Base-by-base conservation (phyloP, 1,140 invertebrate species). In the Monochamus saltuarius region DNA sequence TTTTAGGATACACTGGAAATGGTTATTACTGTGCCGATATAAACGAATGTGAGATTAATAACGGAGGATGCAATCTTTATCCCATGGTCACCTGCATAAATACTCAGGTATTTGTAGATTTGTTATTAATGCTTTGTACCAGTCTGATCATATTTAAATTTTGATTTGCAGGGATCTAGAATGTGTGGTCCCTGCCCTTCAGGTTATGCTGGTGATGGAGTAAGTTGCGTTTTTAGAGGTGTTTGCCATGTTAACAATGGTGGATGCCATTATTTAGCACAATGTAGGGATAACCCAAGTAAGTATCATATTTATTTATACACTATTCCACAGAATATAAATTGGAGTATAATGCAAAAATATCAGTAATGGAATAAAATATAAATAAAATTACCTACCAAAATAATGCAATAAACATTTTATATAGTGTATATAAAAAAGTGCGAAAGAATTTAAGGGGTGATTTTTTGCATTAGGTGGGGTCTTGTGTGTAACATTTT, bases 81-180 rank as follows among this genome's bases (percentile, higher is more conserved):
- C 94, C 94, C 0, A 76, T 54, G 55, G 95, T 97, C 0, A 79
- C 88, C 55, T 98, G 95, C 74, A 84, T 90, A 22, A 97, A 97
- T 72, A 91, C 87, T 3, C 79, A 85, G 58, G 95, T 87, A 80
- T n/a, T n/a, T n/a, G n/a, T n/a, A n/a, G n/a, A n/a, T n/a, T n/a
- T n/a, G n/a, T n/a, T n/a, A n/a, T n/a, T n/a, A n/a, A n/a, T n/a
- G n/a, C n/a, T n/a, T n/a, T n/a, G n/a, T n/a, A n/a, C n/a, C n/a
- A n/a, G n/a, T n/a, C n/a, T n/a, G n/a, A n/a, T n/a, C n/a, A n/a
- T n/a, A n/a, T 19, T 29, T 52, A 53, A 40, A 47, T 29, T 39
- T 58, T 58, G 39, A 66, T 71, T 47, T 60, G 42, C 52, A 88
- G 82, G 95, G 95, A 8, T 92, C 91, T 0, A 84, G 87, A 63